These are phyloP conservation scores for Eira barbara DNA, from an alignment of 2,113 vertebrate species.

Conservation along the genomic window DNA sequence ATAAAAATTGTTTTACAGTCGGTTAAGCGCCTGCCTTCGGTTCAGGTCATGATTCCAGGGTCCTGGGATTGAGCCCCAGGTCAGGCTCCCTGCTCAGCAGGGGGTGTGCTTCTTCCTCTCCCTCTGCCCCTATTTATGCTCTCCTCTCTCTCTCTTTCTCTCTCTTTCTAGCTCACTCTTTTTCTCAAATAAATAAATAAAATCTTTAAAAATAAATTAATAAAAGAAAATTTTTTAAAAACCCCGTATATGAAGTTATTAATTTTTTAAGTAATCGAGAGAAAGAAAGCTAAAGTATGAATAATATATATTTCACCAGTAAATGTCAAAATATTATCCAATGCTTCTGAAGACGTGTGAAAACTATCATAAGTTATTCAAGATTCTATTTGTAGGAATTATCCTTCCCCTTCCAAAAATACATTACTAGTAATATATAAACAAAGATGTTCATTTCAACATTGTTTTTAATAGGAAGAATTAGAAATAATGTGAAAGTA, in stretches of 20 bases:
- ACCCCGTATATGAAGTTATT: neutral
- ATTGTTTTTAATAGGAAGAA: neutral
- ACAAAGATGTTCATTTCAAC: neutral
- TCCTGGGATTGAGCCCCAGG: neutral
- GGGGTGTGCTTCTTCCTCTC: neutral
- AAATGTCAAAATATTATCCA: neutral
- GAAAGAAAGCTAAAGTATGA: neutral
- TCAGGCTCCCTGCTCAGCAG: neutral
- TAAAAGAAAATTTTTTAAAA: neutral
- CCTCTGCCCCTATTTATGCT: too few species aligned
- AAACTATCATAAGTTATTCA: neutral
- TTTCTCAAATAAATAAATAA: neutral
- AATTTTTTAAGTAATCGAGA: neutral
- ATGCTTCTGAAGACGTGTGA: neutral
- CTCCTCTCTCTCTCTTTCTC: neutral
- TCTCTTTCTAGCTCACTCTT: neutral
- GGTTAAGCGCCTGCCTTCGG: neutral
- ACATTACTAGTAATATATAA: neutral
- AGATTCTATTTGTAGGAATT: neutral
- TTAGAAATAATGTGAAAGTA: neutral
- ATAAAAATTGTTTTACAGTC: neutral
- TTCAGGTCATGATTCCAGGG: neutral
- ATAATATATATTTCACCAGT: neutral
- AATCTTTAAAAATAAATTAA: neutral
- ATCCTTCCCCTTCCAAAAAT: neutral